Conservation (phyloP, 2,888 invertebrate species). For the Xestia c-nigrum region DNA sequence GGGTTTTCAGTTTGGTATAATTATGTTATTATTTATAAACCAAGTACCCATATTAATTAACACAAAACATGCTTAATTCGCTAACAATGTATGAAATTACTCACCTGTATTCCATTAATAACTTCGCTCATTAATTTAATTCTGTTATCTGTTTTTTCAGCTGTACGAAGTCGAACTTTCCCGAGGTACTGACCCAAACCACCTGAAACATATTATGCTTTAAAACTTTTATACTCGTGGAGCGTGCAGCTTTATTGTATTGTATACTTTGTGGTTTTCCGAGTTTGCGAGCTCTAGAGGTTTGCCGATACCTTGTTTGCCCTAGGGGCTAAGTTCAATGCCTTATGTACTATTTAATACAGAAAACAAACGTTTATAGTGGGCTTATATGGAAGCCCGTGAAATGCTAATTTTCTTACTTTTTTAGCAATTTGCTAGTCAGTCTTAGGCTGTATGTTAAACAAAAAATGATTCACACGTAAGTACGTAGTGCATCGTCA, state of each 20-base stretch:
- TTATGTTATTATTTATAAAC: slow-evolving; percentile 2
- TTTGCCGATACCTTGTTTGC: background rate
- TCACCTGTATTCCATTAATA: slow-evolving; percentile 97
- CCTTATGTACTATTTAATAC: background rate
- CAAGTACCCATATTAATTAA: slow-evolving; percentile 18
- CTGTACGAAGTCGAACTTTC: slow-evolving; percentile 93
- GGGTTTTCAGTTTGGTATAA: background rate
- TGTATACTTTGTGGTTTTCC: slow-evolving; percentile 4
- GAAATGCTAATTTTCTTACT: too few species aligned
- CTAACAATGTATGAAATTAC: slow-evolving; percentile 67
- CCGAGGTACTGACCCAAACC: slow-evolving; percentile 90
- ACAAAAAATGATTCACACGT: too few species aligned
- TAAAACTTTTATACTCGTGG: slow-evolving; percentile 23
- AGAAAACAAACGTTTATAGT: background rate
- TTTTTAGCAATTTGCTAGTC: too few species aligned
- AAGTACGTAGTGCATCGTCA: too few species aligned
- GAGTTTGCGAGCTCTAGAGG: background rate
- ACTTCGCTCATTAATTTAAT: slow-evolving; percentile 98
- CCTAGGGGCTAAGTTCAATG: background rate
- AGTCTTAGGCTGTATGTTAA: too few species aligned
- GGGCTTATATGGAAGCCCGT: too few species aligned
- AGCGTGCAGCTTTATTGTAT: background rate
- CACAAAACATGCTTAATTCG: background rate
- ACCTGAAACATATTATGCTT: slow-evolving; percentile 78
- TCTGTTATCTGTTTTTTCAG: slow-evolving; percentile 96